These are phyloP conservation scores for Sebastes itinus DNA, from an alignment of 2,797 vertebrate genomes.

Conservation along the genomic window DNA sequence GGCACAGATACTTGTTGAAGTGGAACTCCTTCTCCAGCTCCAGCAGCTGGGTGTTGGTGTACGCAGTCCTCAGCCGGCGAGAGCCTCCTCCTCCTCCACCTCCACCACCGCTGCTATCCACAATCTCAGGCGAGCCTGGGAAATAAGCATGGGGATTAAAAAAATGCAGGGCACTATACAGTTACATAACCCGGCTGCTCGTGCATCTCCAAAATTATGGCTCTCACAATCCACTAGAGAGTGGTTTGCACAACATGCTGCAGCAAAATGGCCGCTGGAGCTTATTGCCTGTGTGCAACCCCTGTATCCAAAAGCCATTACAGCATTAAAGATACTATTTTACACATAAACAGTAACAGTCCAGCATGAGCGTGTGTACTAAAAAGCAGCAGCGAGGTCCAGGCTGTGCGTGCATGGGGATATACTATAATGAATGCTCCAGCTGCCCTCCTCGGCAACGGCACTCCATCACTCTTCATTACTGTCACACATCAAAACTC, in stretches of 20 bases:
- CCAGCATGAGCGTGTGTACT: slow-evolving; percentile 15
- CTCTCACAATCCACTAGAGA: slow-evolving; percentile 57
- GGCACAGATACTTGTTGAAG: slow-evolving; percentile 99
- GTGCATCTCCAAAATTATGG: slow-evolving; percentile 30
- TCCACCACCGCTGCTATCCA: slow-evolving; percentile 79
- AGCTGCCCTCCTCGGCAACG: slow-evolving; percentile 95
- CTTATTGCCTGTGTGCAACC: neutral
- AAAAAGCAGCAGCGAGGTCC: slow-evolving; percentile 78
- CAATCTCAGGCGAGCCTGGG: slow-evolving; percentile 91
- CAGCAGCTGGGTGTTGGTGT: slow-evolving; percentile 98
- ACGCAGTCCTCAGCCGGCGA: slow-evolving; percentile 95
- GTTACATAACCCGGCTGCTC: slow-evolving; percentile 54
- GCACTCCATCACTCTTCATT: slow-evolving; percentile 99
- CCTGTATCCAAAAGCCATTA: slow-evolving; percentile 27
- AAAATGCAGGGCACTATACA: slow-evolving; percentile 25
- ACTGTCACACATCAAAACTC: slow-evolving; percentile 98
- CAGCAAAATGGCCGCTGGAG: slow-evolving; percentile 94
- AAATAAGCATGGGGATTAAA: slow-evolving; percentile 70
- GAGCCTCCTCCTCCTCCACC: slow-evolving; percentile 86
- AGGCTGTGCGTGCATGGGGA: slow-evolving; percentile 81
- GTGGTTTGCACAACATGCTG: slow-evolving; percentile 72
- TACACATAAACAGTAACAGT: slow-evolving; percentile 27
- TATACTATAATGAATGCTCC: slow-evolving; percentile 92
- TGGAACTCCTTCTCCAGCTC: slow-evolving; percentile 99
- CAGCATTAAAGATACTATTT: slow-evolving; percentile 21